Evolutionary conservation across 2,888 invertebrate species (phyloP).

Genomic region (Actias luna): DNA sequence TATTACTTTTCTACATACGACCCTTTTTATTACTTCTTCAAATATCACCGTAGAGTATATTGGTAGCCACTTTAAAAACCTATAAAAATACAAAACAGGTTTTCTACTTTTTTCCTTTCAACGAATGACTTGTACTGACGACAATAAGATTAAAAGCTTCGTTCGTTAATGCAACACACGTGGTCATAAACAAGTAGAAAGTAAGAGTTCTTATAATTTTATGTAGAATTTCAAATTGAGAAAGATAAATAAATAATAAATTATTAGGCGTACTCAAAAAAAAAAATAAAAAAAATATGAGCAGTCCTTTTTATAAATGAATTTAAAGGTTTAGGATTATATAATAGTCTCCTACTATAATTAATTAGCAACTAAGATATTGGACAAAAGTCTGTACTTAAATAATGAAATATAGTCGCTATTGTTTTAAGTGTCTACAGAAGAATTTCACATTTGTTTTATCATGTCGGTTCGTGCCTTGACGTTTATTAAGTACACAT

Average conservation of each 20-base stretch:
- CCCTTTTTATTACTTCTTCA: not conserved
- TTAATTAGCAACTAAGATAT: not conserved
- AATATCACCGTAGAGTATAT: no score
- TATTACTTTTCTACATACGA: no score
- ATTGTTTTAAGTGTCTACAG: not conserved
- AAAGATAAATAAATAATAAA: not conserved
- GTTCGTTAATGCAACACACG: no score
- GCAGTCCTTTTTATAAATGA: no score
- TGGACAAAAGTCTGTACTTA: not conserved
- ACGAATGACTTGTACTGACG: not conserved
- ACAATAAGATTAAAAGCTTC: not conserved
- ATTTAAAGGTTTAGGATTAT: no score
- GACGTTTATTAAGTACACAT: constrained; percentile 17
- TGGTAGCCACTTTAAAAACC: no score
- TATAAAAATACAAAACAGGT: no score
- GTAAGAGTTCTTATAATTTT: not conserved
- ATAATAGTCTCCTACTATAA: no score
- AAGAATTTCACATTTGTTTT: constrained; percentile 1
- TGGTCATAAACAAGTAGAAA: not conserved
- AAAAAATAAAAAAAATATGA: no score
- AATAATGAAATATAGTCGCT: not conserved
- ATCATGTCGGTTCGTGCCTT: constrained; percentile 15
- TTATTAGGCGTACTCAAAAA: not conserved
- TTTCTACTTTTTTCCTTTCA: not conserved
- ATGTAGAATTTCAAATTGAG: not conserved